Conservation (phyloP, 2,888 invertebrate genomes). For the Eupithecia pulchellata region DNA sequence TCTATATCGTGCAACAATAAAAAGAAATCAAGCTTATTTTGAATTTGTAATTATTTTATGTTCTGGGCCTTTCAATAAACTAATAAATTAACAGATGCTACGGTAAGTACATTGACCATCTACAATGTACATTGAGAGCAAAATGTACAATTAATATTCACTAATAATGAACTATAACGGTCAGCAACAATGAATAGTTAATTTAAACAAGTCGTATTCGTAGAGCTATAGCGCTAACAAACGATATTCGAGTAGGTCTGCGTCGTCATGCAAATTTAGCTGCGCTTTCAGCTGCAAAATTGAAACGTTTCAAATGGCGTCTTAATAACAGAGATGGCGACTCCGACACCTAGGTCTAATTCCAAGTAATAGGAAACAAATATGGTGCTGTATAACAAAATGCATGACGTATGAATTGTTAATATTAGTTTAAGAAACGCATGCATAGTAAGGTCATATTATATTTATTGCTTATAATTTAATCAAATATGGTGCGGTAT, state of each 20-base stretch:
- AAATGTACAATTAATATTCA: conserved; percentile 42
- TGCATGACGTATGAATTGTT: neutral
- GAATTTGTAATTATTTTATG: no score
- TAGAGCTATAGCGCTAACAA: conserved; percentile 37
- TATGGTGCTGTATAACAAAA: conserved; percentile 35
- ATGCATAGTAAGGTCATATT: neutral
- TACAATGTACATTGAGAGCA: neutral
- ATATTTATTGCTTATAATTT: neutral
- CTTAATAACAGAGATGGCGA: conserved; percentile 61
- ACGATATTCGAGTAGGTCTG: conserved; percentile 50
- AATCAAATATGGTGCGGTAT: neutral
- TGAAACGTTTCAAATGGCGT: conserved; percentile 67
- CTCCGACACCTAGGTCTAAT: conserved; percentile 46
- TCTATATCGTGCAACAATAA: no score
- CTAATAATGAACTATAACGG: conserved; percentile 45
- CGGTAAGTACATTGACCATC: neutral
- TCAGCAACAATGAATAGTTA: conserved; percentile 50
- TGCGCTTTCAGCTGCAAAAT: conserved; percentile 67
- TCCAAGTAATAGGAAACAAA: conserved; percentile 45
- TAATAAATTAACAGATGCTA: no score
- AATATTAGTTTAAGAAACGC: neutral
- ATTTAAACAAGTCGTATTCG: conserved; percentile 55
- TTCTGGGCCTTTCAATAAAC: no score
- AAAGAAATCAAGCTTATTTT: no score
- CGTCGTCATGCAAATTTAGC: conserved; percentile 71